Conservation (phyloP, 2,888 invertebrate species). For the Tupiocoris notatus region DNA sequence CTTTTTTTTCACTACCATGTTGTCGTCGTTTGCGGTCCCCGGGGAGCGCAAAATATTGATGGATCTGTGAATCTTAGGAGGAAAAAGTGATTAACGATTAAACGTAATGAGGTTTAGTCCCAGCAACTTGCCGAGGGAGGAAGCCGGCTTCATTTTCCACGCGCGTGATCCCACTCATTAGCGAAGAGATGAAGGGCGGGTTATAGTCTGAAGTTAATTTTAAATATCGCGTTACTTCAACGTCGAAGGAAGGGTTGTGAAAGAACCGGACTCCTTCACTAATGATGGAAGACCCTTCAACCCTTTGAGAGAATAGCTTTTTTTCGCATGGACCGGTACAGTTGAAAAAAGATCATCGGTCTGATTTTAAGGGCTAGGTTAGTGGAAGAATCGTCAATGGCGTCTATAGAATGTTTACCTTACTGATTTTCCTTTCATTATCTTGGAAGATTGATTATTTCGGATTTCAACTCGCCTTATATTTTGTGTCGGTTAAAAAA, state of each 20-base stretch:
- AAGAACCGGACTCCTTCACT: conserved; percentile 17
- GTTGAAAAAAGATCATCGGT: neutral
- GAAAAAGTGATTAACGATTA: neutral
- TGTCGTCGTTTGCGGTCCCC: neutral
- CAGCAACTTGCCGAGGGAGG: neutral
- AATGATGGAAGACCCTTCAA: conserved; percentile 18
- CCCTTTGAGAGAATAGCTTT: neutral
- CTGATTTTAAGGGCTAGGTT: no score
- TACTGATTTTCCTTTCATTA: no score
- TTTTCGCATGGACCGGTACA: neutral
- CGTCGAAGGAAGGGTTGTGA: neutral
- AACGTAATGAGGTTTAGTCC: neutral
- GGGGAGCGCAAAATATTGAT: neutral
- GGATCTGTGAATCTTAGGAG: neutral
- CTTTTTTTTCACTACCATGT: no score
- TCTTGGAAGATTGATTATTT: no score
- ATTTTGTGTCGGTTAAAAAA: no score
- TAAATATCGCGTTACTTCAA: conserved; percentile 33
- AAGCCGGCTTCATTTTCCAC: conserved; percentile 24
- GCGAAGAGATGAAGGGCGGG: neutral
- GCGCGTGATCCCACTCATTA: conserved; percentile 28
- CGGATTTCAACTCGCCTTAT: no score
- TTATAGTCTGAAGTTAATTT: conserved; percentile 32
- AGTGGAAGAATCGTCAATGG: no score
- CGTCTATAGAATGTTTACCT: no score